Evolutionary conservation across 2,797 vertebrate genomes (phyloP).

Genomic region (Toxotes lorentzi): DNA sequence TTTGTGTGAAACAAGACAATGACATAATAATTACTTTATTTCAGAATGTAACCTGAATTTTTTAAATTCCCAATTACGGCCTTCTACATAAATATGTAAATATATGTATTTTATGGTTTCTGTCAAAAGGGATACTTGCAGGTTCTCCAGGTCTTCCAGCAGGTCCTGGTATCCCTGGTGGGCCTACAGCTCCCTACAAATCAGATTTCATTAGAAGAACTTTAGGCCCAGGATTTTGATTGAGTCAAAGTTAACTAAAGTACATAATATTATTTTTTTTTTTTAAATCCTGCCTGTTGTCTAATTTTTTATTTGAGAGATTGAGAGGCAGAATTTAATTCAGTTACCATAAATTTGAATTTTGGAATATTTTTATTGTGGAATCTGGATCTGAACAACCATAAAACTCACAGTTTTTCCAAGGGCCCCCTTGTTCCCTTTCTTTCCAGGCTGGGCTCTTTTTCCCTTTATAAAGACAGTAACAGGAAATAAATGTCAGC

Average conservation of each 20-base stretch:
- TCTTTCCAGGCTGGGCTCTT: constrained; percentile 60
- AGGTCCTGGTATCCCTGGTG: constrained; percentile 69
- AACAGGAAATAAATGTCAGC: background rate
- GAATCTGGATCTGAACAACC: background rate
- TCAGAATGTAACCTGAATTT: background rate
- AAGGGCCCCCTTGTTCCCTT: constrained; percentile 74
- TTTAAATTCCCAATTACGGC: background rate
- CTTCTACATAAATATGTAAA: background rate
- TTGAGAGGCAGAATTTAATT: background rate
- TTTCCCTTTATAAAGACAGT: constrained; percentile 72
- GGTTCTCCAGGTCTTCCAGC: constrained; percentile 78
- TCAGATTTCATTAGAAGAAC: constrained; percentile 21
- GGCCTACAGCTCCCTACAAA: constrained; percentile 78
- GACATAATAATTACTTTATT: background rate
- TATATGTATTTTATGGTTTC: background rate
- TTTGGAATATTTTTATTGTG: background rate
- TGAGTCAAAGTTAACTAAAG: background rate
- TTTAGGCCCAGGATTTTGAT: background rate
- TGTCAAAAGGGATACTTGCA: constrained; percentile 74
- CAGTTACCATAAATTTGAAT: background rate
- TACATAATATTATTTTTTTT: background rate
- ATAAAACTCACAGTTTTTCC: constrained; percentile 79
- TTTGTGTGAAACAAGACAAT: background rate
- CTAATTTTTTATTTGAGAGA: background rate
- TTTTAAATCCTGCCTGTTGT: background rate